Evolutionary conservation across 2,797 vertebrate genomes (phyloP).

Genomic region (Eulemur coronatus): DNA sequence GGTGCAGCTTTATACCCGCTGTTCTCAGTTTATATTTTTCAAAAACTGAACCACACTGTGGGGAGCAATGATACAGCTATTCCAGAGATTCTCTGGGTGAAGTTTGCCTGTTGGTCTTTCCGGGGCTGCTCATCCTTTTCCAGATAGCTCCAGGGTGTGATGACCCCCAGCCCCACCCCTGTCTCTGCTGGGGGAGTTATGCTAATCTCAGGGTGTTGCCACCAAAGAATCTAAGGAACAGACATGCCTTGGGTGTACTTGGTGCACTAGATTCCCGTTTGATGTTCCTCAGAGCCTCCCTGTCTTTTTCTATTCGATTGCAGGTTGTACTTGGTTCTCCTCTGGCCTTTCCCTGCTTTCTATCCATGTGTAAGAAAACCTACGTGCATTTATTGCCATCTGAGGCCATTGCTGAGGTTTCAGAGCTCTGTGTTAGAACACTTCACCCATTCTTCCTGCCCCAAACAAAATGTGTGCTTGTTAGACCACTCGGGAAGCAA

Average conservation of each 20-base stretch:
- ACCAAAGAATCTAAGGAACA: background rate
- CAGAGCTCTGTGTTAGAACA: background rate
- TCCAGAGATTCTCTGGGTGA: constrained; percentile 10
- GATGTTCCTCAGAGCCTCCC: background rate
- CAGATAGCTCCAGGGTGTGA: background rate
- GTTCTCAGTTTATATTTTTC: background rate
- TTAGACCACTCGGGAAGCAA: background rate
- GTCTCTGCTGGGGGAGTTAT: background rate
- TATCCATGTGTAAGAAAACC: background rate
- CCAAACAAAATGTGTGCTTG: background rate
- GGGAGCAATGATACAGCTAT: background rate
- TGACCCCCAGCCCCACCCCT: background rate
- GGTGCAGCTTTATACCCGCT: background rate
- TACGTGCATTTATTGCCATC: background rate
- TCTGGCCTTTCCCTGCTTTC: background rate
- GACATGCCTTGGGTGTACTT: no score
- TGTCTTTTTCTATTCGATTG: background rate
- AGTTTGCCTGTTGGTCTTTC: background rate
- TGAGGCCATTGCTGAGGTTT: background rate
- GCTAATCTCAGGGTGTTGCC: background rate
- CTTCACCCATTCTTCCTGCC: background rate
- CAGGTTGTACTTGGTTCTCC: background rate
- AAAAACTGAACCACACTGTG: background rate
- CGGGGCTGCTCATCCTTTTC: background rate
- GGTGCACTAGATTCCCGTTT: background rate